Evolutionary conservation across 2,888 invertebrate species (phyloP), one percentile per base, ranked within the genome.

Genomic region (Hofmannophila pseudospretella): DNA sequence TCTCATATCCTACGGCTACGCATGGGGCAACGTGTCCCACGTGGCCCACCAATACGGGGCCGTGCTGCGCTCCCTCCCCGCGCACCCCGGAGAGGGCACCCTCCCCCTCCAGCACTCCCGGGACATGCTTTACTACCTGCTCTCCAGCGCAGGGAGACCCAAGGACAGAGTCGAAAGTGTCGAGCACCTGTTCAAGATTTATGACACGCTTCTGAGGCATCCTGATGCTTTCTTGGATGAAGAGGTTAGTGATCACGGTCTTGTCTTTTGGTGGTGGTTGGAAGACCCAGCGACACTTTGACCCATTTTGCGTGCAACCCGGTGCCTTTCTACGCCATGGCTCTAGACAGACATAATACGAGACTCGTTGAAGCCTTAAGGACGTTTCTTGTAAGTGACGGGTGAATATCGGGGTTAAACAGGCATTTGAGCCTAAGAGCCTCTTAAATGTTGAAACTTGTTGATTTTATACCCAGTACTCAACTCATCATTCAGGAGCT

Each of bases 141-240:
- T 69, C 7, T 85, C 67, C 47, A 76, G 50, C 39, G 88, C 61
- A 47, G 78, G 72, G 0, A 67, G 58, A 31, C 75, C 45, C 26
- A 71, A 34, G 38, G 85, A 86, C 40, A 63, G 70, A 19, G 32
- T 73, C 23, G 89, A 89, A 39, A 91, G 93, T 46, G 84, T 91
- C 26, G 91, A 92, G 65, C 88, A 89, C 49, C 85, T 95, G 32
- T 74, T 94, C 49, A 89, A 88, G 55, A 90, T 85, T 22, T 84
- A 67, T 33, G 80, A 85, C 20, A 71, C 64, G 5, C 49, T 86
- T 25, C 45, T 86, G 29, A 75, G 69, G 42, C 73, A 84, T 51
- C 89, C 89, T 20, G 88, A 90, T 54, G 91, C 94, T 7, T 89
- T 94, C 51, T 88, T 93, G 42, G 91, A 91, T 75, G 91, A 92